Conservation (phyloP, 2,888 invertebrate species). For the Notodonta dromedarius region DNA sequence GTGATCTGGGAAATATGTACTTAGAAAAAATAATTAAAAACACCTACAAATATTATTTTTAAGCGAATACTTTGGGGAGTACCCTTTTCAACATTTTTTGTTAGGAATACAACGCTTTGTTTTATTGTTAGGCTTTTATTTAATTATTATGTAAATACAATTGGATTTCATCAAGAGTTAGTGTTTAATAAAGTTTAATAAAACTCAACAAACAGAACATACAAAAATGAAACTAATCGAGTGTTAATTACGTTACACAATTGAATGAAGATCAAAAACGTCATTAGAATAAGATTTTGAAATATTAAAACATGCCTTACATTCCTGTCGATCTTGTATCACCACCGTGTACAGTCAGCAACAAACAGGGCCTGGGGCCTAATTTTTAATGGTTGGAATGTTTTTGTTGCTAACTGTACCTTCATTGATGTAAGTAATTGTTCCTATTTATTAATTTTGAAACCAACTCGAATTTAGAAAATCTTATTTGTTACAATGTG, state of each 20-base stretch:
- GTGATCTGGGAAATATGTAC: not conserved
- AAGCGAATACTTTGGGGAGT: too few species aligned
- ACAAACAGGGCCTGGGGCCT: slow-evolving; percentile 8
- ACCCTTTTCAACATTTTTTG: too few species aligned
- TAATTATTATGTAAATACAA: too few species aligned
- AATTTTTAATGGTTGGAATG: not conserved
- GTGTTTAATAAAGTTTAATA: too few species aligned
- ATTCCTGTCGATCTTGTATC: slow-evolving; percentile 32
- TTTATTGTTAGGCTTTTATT: too few species aligned
- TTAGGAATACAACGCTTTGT: too few species aligned
- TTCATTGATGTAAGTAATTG: slow-evolving; percentile 15
- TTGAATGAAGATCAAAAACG: not conserved
- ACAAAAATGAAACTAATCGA: not conserved
- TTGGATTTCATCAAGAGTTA: too few species aligned
- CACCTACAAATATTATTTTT: too few species aligned
- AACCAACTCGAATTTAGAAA: slow-evolving; percentile 44
- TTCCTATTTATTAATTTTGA: slow-evolving; percentile 36
- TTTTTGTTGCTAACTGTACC: slow-evolving; percentile 23
- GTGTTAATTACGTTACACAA: not conserved
- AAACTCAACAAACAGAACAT: too few species aligned
- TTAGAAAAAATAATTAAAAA: not conserved
- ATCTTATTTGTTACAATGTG: slow-evolving; percentile 32
- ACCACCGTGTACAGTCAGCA: slow-evolving; percentile 21
- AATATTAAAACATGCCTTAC: slow-evolving; percentile 20
- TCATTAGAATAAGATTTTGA: slow-evolving; percentile 13